Conservation (phyloP, 2,888 invertebrate species). For the Limulus polyphemus region DNA sequence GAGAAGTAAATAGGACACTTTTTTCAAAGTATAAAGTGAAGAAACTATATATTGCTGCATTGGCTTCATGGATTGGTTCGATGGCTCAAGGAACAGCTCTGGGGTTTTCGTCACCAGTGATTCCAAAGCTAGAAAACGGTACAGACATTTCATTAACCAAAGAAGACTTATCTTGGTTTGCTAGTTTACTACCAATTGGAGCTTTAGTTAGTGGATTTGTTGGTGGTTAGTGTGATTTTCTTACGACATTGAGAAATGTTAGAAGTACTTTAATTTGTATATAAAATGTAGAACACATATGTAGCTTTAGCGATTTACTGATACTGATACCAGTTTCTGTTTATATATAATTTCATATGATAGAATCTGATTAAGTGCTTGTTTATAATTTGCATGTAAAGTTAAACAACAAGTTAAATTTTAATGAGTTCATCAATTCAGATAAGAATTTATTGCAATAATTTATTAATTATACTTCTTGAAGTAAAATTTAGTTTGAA, state of each 20-base stretch:
- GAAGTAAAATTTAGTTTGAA: too few relatives aligned
- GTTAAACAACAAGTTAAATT: too few relatives aligned
- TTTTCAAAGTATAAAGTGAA: neutral
- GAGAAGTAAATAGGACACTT: too few relatives aligned
- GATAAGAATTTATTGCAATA: too few relatives aligned
- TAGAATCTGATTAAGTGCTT: too few relatives aligned
- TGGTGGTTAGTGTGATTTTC: conserved; percentile 12
- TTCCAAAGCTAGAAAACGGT: conserved; percentile 50
- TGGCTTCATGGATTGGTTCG: conserved; percentile 75
- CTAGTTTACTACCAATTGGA: conserved; percentile 21
- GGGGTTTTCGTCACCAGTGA: conserved; percentile 74
- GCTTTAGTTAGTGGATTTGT: conserved; percentile 21
- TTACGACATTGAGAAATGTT: neutral
- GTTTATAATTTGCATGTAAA: too few relatives aligned
- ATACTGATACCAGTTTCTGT: too few relatives aligned
- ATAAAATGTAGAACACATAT: too few relatives aligned
- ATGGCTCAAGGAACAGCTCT: conserved; percentile 73
- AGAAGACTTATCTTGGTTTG: conserved; percentile 19
- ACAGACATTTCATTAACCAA: conserved; percentile 32
- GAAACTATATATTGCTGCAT: conserved; percentile 49
- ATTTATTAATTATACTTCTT: too few relatives aligned
- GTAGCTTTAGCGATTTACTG: too few relatives aligned
- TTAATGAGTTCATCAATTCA: too few relatives aligned
- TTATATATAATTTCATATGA: too few relatives aligned
- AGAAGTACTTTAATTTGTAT: neutral